Evolutionary conservation across 2,888 invertebrate species (phyloP).

Genomic region (Myopa tessellatipennis): DNA sequence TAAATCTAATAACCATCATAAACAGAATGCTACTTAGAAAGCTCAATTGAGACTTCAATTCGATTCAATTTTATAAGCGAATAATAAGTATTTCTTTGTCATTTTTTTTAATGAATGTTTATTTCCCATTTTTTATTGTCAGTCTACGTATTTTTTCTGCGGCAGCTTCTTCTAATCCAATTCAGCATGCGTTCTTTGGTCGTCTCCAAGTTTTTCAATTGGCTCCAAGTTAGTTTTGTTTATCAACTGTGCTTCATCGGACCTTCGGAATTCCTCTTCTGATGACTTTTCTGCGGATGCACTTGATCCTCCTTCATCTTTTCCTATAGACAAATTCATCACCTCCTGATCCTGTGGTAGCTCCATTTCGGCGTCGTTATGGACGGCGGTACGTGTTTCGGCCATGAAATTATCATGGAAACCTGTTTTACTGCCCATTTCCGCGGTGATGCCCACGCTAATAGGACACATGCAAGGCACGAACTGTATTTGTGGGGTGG

Average conservation of each 20-base stretch:
- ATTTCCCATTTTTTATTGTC: not conserved
- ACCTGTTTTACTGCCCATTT: constrained; percentile 31
- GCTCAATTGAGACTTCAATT: no score
- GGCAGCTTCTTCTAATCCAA: not conserved
- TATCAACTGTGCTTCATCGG: not conserved
- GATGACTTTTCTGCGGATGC: not conserved
- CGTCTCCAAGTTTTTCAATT: constrained; percentile 1
- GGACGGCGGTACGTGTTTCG: constrained; percentile 44
- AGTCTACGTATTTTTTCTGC: not conserved
- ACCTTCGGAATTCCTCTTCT: not conserved
- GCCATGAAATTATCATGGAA: constrained; percentile 38
- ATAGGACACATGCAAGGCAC: constrained; percentile 66
- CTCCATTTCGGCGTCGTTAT: constrained; percentile 39
- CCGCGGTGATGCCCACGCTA: constrained; percentile 52
- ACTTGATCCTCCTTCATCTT: not conserved
- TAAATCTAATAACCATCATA: no score
- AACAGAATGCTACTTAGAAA: no score
- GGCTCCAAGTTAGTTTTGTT: constrained; percentile 16
- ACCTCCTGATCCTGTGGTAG: constrained; percentile 27
- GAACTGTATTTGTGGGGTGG: constrained; percentile 54
- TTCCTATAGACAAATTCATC: not conserved
- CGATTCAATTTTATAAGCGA: no score
- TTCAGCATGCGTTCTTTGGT: not conserved
- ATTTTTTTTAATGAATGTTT: not conserved
- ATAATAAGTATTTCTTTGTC: no score